These are phyloP conservation scores for Chascanopsetta lugubris DNA, from an alignment of 2,113 vertebrate genomes.

Conservation along the genomic window DNA sequence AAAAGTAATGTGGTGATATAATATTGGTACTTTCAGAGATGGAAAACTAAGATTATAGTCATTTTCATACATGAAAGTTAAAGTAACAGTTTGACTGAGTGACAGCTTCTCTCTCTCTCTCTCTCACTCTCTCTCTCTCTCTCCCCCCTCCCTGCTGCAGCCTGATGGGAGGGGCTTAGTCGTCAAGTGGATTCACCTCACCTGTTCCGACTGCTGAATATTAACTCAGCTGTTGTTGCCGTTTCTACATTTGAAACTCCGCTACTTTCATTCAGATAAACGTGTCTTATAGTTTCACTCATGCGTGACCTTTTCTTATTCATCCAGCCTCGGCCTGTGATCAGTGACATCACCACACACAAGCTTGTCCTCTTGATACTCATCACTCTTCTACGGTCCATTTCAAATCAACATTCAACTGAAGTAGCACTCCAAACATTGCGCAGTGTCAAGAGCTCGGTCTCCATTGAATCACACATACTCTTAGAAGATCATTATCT, in stretches of 20 bases:
- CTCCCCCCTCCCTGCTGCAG: no score
- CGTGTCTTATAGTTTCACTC: neutral
- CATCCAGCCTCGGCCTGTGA: neutral
- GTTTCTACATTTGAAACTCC: neutral
- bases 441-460: neutral
- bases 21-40: no score
- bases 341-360: neutral
- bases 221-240: neutral
- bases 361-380: neutral
- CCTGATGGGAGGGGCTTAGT: no score
- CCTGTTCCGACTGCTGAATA: neutral
- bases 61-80: no score
- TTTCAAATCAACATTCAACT: neutral
- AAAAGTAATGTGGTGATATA: no score
- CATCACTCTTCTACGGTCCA: constrained; percentile 1
- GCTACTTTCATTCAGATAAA: no score
- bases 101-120: no score
- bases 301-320: neutral
- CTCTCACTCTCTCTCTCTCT: no score
- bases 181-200: no score
- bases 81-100: neutral
- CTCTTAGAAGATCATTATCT: no score
- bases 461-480: neutral
- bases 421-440: neutral
- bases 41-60: no score